Percentiles rank a stretch among this genome's conserved stretches.
These are phyloP conservation scores for Napeogenes inachia DNA, from an alignment of 2,888 invertebrate species.

Conservation along the genomic window DNA sequence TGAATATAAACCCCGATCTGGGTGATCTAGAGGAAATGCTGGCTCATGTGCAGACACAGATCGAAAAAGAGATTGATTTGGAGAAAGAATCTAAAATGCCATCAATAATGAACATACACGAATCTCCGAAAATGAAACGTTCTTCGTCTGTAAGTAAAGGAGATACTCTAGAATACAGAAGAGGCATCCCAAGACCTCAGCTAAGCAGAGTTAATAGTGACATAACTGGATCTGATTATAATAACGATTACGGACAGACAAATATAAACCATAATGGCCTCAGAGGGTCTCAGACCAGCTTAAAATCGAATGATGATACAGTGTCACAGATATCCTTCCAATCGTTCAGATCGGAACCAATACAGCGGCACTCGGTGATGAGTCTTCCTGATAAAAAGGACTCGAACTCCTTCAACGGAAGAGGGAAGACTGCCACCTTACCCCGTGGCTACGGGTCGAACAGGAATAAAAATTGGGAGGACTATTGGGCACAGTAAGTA, in stretches of 20 bases:
- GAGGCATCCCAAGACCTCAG: conserved; percentile 47
- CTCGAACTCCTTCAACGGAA: conserved; percentile 51
- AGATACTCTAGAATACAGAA: conserved; percentile 50
- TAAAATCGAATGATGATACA: conserved; percentile 54
- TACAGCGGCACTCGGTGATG: conserved; percentile 52
- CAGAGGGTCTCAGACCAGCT: conserved; percentile 54
- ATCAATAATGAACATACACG: conserved; percentile 56
- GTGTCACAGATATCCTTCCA: conserved; percentile 58
- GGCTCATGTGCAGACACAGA: conserved; percentile 66
- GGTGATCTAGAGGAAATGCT: conserved; percentile 73
- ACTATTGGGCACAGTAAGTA: conserved; percentile 72
- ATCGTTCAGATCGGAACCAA: conserved; percentile 64
- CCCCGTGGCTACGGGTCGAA: conserved; percentile 66
- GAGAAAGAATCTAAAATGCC: conserved; percentile 63
- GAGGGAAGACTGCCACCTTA: conserved; percentile 57
- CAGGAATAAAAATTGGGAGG: conserved; percentile 68
- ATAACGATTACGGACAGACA: conserved; percentile 47
- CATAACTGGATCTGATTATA: conserved; percentile 38
- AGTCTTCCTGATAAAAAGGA: conserved; percentile 60
- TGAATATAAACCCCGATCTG: conserved; percentile 64
- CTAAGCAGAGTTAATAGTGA: conserved; percentile 42
- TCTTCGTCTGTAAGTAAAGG: conserved; percentile 50
- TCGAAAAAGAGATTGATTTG: conserved; percentile 67
- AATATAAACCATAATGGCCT: conserved; percentile 42
- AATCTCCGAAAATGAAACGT: conserved; percentile 59